Conservation (phyloP, 2,113 vertebrate species). For the Hepsetus odoe region DNA sequence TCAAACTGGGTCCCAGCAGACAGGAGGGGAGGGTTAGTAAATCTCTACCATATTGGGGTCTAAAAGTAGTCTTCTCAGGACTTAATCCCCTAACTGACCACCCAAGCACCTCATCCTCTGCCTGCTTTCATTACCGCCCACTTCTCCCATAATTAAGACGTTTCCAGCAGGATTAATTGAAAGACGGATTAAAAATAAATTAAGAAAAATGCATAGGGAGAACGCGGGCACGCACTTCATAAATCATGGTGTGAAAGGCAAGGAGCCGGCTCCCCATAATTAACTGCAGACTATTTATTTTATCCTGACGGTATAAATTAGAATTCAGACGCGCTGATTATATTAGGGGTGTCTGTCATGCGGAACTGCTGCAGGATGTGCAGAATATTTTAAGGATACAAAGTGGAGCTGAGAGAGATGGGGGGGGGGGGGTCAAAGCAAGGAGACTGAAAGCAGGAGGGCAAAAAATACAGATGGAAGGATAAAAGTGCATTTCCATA, state of each 20-base stretch:
- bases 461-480: background rate
- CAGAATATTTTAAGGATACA: slow-evolving; percentile 91
- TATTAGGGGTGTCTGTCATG: slow-evolving; percentile 94
- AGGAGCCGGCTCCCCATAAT: slow-evolving; percentile 89
- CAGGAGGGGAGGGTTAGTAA: background rate
- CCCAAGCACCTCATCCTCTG: slow-evolving; percentile 60
- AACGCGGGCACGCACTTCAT: slow-evolving; percentile 88
- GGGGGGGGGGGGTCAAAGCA: background rate
- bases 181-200: slow-evolving; percentile 99
- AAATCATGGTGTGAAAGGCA: slow-evolving; percentile 92
- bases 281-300: slow-evolving; percentile 99
- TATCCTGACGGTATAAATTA: slow-evolving; percentile 97
- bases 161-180: slow-evolving; percentile 98
- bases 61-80: slow-evolving; percentile 42
- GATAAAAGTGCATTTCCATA: slow-evolving; percentile 54
- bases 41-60: background rate
- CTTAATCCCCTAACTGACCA: slow-evolving; percentile 42
- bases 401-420: slow-evolving; percentile 66
- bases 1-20: background rate
- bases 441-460: background rate
- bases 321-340: slow-evolving; percentile 97
- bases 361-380: slow-evolving; percentile 84
- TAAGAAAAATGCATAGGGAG: slow-evolving; percentile 97
- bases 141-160: slow-evolving; percentile 95
- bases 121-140: slow-evolving; percentile 87